A percentile compares a stretch with the other conserved stretches of the same genome.
Conservation (phyloP, 2,888 invertebrate species). For the Leucophora obtusa region DNA sequence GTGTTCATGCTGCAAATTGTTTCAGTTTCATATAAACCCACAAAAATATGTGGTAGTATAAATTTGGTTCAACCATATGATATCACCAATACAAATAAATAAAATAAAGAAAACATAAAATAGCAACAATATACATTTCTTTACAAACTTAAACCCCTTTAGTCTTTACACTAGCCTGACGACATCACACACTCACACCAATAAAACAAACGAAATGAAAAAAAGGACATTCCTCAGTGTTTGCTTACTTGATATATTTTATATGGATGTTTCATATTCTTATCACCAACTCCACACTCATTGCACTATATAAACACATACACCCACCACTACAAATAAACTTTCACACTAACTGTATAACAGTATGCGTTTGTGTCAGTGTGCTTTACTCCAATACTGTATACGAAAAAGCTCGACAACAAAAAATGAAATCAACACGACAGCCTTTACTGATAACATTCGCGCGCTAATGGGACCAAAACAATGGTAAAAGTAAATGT, state of each 20-base stretch:
- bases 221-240: conserved; percentile 78
- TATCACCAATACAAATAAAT: conserved; percentile 44
- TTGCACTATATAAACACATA: conserved; percentile 69
- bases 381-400: background rate
- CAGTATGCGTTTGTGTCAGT: background rate
- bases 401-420: conserved; percentile 18
- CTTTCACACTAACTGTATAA: background rate
- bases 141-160: conserved; percentile 42
- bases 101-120: conserved; percentile 6
- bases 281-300: conserved; percentile 72
- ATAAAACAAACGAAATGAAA: conserved; percentile 35
- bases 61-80: conserved; percentile 10
- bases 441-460: conserved; percentile 73
- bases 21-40: conserved; percentile 30
- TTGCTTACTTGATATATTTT: conserved; percentile 74
- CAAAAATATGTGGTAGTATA: conserved; percentile 15
- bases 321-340: conserved; percentile 9
- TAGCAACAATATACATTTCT: conserved; percentile 22
- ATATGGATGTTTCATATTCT: conserved; percentile 77
- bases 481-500: conserved; percentile 72
- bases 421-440: conserved; percentile 70
- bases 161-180: conserved; percentile 33
- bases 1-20: conserved; percentile 40
- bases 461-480: conserved; percentile 77
- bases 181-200: conserved; percentile 17